Conservation (phyloP, 2,888 invertebrate genomes). For the Chymomyza procnemis region DNA sequence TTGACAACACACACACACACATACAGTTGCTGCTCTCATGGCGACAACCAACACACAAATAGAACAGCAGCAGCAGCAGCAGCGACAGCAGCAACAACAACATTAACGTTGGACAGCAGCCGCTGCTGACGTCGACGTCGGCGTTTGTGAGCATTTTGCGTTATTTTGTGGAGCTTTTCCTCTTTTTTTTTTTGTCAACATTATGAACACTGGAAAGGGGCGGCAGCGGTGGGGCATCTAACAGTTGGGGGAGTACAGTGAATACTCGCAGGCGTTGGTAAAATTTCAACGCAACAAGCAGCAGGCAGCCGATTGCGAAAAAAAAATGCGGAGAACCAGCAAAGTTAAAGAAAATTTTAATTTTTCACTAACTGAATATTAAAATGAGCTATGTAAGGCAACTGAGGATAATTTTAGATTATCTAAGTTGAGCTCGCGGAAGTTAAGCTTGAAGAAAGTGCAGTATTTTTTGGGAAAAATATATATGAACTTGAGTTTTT, state of each 20-base stretch:
- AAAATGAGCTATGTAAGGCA: no score
- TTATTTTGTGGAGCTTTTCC: slow-evolving; percentile 1
- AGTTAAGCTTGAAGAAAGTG: no score
- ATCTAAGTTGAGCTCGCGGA: no score
- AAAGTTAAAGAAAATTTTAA: no score
- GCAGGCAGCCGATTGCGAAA: no score
- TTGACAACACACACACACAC: not conserved
- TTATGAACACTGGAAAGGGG: not conserved
- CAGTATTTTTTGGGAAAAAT: no score
- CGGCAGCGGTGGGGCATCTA: not conserved
- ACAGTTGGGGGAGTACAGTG: not conserved
- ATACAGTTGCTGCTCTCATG: not conserved
- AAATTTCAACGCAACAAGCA: no score
- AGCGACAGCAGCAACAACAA: not conserved
- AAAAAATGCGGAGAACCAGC: no score
- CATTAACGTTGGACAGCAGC: not conserved
- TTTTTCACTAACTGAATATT: no score
- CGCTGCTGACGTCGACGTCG: not conserved
- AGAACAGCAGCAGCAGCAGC: not conserved
- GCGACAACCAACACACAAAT: slow-evolving; percentile 1
- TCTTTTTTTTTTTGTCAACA: slow-evolving; percentile 9
- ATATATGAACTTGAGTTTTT: no score
- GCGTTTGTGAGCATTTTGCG: slow-evolving; percentile 1
- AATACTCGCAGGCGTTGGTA: not conserved
- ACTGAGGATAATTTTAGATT: no score